A percentile compares a stretch with the other conserved stretches of the same genome.
Evolutionary conservation across 2,888 invertebrate species (phyloP).

Genomic region (Drosophila trichaetosa): DNA sequence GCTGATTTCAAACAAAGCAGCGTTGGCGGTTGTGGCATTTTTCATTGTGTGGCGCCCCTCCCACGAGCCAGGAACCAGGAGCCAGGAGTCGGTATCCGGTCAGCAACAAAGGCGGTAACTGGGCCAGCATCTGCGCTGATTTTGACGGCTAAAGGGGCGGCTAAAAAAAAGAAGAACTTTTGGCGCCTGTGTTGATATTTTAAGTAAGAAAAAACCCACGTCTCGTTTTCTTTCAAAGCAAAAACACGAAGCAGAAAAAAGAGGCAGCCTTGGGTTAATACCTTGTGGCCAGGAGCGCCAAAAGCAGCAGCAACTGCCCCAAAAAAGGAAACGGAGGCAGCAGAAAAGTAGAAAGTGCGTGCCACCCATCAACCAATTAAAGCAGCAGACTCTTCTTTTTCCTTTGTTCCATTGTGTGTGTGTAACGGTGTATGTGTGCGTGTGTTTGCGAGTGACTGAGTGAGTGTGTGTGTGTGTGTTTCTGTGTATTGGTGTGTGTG

Average conservation of each 20-base stretch:
- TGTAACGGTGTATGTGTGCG: constrained; percentile 1
- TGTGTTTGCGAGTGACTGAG: constrained; percentile 1
- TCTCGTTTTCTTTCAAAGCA: constrained; percentile 63
- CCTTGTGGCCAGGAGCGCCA: constrained; percentile 17
- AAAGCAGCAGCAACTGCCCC: constrained; percentile 5
- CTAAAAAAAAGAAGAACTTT: constrained; percentile 51
- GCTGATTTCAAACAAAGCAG: constrained; percentile 75
- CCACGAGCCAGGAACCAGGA: constrained; percentile 3
- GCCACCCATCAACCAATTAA: constrained; percentile 66
- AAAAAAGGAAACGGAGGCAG: neutral
- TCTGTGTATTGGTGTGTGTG: constrained; percentile 16
- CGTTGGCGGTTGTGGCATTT: constrained; percentile 55
- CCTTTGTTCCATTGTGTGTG: constrained; percentile 32
- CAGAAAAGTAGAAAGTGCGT: constrained; percentile 22
- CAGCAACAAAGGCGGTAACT: constrained; percentile 71
- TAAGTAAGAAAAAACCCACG: constrained; percentile 24
- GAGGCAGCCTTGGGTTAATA: constrained; percentile 31
- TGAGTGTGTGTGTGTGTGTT: neutral
- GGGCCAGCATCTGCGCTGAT: constrained; percentile 74
- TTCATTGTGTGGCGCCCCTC: constrained; percentile 54
- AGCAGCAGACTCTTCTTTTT: constrained; percentile 33
- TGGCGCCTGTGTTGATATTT: constrained; percentile 67
- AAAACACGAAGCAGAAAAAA: constrained; percentile 6
- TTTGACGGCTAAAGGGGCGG: constrained; percentile 19
- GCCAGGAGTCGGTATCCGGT: constrained; percentile 50